Percentiles rank a stretch among this genome's conserved stretches.
phyloP scores from a whole-genome alignment of 2,797 vertebrate species.

The Loriculus beryllinus region DNA sequence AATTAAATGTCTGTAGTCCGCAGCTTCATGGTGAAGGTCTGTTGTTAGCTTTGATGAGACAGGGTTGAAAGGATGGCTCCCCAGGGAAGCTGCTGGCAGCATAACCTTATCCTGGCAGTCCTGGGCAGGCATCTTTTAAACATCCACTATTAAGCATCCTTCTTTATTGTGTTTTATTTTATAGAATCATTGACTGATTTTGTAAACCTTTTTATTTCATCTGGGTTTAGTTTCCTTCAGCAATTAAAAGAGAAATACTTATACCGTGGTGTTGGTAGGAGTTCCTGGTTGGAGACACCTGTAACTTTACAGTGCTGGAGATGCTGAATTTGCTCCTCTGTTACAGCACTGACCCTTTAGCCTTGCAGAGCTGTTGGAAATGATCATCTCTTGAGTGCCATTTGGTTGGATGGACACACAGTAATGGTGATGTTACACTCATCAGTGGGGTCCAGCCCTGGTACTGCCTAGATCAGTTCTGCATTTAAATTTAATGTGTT shows the following conservation, averaged over 20 bases:
- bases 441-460: background rate
- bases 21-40: background rate
- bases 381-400: background rate
- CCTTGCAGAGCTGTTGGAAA: background rate
- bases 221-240: background rate
- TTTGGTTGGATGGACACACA: background rate
- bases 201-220: background rate
- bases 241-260: background rate
- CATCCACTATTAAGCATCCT: background rate
- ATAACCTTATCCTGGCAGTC: background rate
- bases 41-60: background rate
- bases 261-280: fast-evolving
- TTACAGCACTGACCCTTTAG: background rate
- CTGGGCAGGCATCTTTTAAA: background rate
- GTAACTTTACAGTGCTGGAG: background rate
- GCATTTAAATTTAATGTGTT: background rate
- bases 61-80: background rate
- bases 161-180: background rate
- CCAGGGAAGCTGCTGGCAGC: background rate
- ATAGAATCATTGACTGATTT: background rate
- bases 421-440: background rate
- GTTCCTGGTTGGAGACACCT: background rate
- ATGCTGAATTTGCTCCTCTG: background rate
- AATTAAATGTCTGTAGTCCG: background rate
- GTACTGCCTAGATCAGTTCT: background rate